Percentiles rank a stretch among this genome's conserved stretches.
phyloP scores from a whole-genome alignment of 2,888 invertebrate species.

The Euzetes globulus region DNA sequence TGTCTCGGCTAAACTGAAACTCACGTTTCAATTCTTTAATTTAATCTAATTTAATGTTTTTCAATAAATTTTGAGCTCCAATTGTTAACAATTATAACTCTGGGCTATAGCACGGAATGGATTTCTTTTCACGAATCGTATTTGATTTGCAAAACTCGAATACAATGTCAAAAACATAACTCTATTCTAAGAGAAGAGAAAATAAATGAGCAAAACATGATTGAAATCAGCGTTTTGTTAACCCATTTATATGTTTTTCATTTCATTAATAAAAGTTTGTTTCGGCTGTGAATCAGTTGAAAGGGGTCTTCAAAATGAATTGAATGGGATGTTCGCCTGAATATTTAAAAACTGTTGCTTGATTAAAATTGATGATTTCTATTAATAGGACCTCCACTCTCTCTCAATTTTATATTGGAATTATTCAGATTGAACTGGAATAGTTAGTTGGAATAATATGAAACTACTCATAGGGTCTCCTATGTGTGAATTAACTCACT shows the following conservation, averaged over 20 bases:
- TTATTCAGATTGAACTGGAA: no score
- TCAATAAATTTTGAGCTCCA: background rate
- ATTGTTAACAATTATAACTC: background rate
- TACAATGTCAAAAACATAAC: background rate
- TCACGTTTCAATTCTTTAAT: background rate
- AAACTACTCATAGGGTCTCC: background rate
- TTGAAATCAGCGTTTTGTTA: background rate
- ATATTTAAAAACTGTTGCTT: background rate
- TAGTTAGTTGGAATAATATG: no score
- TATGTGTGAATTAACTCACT: background rate
- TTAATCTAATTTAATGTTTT: slow-evolving; percentile 1
- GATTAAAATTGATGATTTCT: slow-evolving; percentile 5
- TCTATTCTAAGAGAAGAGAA: background rate
- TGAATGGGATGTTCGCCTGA: background rate
- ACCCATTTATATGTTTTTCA: background rate
- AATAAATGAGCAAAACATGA: slow-evolving; percentile 22
- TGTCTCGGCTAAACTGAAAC: background rate
- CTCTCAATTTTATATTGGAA: no score
- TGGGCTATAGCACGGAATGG: no score
- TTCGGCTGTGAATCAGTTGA: background rate
- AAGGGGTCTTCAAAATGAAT: background rate
- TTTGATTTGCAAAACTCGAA: background rate
- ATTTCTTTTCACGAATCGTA: background rate
- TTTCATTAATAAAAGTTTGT: background rate
- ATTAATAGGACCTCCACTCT: background rate